Evolutionary conservation across 2,797 vertebrate genomes (phyloP).

Genomic region (Brachymystax lenok): DNA sequence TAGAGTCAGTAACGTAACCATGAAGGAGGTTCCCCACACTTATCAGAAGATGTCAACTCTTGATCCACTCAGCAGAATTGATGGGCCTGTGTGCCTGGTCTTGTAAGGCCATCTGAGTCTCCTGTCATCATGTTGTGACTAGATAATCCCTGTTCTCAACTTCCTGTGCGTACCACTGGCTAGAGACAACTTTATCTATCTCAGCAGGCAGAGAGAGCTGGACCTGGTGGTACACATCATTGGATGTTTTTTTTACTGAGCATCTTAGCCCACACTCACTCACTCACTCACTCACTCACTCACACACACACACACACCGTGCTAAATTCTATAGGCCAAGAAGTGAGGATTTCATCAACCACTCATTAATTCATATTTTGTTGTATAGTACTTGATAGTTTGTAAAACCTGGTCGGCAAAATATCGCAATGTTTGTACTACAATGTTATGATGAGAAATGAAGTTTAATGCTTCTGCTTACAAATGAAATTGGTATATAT

Average conservation of each 20-base stretch:
- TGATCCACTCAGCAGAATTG: neutral
- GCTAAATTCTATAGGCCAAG: neutral
- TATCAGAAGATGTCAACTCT: neutral
- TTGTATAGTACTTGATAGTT: neutral
- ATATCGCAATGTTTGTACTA: no score
- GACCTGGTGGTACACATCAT: neutral
- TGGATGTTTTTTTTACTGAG: neutral
- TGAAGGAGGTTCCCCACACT: neutral
- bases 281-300: neutral
- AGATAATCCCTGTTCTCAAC: neutral
- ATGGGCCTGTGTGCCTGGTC: neutral
- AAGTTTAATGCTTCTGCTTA: neutral
- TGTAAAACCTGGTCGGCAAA: neutral
- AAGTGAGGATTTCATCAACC: neutral
- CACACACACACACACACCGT: no score
- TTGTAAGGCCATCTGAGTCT: neutral
- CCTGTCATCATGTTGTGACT: neutral
- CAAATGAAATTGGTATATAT: neutral
- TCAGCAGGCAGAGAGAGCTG: neutral
- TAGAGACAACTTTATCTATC: neutral
- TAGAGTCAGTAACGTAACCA: neutral
- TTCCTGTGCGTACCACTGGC: neutral
- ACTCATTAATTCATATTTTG: neutral
- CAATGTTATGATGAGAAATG: no score
- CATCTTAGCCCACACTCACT: neutral